Conservation (phyloP, 2,113 vertebrate species). For the Recurvirostra avosetta region DNA sequence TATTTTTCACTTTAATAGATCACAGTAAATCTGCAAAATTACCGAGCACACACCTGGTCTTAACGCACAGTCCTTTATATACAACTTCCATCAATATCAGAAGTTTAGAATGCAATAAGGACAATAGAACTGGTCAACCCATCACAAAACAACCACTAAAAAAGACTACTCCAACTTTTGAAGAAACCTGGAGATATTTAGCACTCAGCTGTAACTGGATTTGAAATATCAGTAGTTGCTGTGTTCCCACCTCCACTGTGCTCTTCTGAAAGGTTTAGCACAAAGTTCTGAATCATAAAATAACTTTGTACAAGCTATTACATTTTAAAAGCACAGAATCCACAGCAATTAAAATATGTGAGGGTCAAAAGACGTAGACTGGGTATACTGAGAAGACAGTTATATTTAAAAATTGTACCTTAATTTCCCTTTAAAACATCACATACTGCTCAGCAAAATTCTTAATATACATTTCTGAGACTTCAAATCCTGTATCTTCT, state of each 20-base stretch:
- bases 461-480: neutral
- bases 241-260: neutral
- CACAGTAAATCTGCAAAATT: neutral
- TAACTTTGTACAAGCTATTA: neutral
- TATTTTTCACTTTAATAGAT: neutral
- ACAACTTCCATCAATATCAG: neutral
- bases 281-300: neutral
- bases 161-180: neutral
- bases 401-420: neutral
- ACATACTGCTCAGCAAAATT: neutral
- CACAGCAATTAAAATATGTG: neutral
- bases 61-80: neutral
- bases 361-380: neutral
- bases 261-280: neutral
- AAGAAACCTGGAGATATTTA: neutral
- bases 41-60: neutral
- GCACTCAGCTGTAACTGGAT: neutral
- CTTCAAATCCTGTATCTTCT: neutral
- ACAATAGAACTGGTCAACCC: neutral
- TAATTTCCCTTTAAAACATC: conserved; percentile 7
- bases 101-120: neutral
- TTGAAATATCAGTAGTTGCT: neutral
- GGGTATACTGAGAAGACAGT: neutral
- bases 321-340: neutral
- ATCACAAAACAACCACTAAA: neutral